phyloP scores from a whole-genome alignment of 2,113 vertebrate genomes.

The Sturnira hondurensis region DNA sequence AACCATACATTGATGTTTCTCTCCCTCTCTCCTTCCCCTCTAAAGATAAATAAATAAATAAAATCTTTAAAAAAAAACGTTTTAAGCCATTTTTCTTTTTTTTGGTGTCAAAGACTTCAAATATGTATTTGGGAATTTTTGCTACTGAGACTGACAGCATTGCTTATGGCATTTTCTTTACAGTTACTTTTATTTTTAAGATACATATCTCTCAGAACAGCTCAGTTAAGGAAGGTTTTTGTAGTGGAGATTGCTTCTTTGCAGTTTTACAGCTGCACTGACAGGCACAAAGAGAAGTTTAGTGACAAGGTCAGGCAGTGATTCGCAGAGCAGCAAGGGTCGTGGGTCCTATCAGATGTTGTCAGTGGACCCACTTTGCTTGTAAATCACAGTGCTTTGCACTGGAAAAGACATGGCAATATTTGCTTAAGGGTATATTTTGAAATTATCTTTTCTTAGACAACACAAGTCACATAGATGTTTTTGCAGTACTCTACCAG shows the following conservation, averaged over 20 bases:
- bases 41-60: too few species aligned
- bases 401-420: not conserved
- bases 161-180: not conserved
- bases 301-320: not conserved
- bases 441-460: slow-evolving; percentile 29
- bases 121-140: not conserved
- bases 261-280: slow-evolving; percentile 47
- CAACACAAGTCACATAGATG: not conserved
- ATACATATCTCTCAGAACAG: not conserved
- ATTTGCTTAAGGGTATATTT: not conserved
- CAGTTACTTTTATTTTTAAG: not conserved
- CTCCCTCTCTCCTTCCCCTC: too few species aligned
- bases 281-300: slow-evolving; percentile 24
- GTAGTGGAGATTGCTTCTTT: not conserved
- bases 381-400: accelerated
- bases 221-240: not conserved
- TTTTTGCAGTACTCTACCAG: not conserved
- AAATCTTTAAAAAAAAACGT: too few species aligned
- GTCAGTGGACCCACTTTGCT: not conserved
- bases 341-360: not conserved
- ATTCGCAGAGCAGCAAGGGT: not conserved
- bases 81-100: not conserved
- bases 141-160: not conserved
- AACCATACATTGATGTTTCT: too few species aligned
- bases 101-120: not conserved